Base-by-base conservation (phyloP, 1,140 invertebrate species). In the Ylistrum balloti region DNA sequence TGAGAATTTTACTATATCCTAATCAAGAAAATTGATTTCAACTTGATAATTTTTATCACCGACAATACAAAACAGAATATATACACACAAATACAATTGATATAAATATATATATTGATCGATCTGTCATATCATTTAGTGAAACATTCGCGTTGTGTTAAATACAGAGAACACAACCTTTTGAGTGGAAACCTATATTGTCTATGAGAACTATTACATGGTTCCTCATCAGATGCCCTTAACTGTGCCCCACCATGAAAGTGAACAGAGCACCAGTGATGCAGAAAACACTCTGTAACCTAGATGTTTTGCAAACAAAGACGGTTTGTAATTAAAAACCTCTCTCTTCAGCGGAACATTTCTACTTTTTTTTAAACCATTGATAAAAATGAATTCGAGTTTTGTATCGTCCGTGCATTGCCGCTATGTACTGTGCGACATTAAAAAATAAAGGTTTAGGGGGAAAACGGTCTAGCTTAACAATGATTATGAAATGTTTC, bases 271-370 rank as follows among this genome's bases (percentile, higher is more conserved):
- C 56, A 74, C 56, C 56, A 74, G 22, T 74, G 56, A 28, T 74
- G 56, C 56, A 74, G 56, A 74, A 74, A 74, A 74, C 56, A 74
- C 56, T 28, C 56, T 74, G 56, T 74, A 74, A 74, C 56, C 56
- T 74, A 74, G 56, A 74, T 74, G 56, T 74, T 74, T 74, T 74
- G 56, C 56, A 74, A 74, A 74, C 56, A 74, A 74, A 74, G 56
- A 74, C 22, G n/a, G 56, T 74, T 74, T 74, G 56, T 74, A 74
- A 74, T 74, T 74, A 74, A 74, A 74, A 74, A n/a, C 56, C n/a
- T 74, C 56, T 74, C 56, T 74, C 22, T 74, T 74, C 56, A 74
- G 56, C 56, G 7, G 56, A 74, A 74, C n/a, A 74, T 74, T 28
- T 38, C 35, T 38, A 74, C 5, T 74, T 74, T 17, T 48, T 74